A percentile compares a stretch with the other conserved stretches of the same genome.
phyloP scores from a whole-genome alignment of 2,113 vertebrate genomes.

The Nesoenas mayeri region DNA sequence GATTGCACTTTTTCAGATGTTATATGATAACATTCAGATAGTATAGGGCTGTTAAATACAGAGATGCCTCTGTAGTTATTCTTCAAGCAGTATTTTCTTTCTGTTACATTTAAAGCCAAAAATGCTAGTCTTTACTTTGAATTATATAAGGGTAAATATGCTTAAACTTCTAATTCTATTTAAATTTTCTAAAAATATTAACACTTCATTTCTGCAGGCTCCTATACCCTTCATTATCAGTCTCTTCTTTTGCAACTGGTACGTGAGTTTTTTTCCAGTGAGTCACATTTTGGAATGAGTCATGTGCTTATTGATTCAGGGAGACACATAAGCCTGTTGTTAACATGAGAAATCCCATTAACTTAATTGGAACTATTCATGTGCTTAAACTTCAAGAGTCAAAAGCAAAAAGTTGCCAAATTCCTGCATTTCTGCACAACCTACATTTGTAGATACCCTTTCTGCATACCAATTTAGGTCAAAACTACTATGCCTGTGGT shows the following conservation, averaged over 20 bases:
- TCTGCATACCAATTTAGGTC: background rate
- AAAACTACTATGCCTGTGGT: background rate
- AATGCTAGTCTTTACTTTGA: background rate
- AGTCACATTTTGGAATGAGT: conserved; percentile 54
- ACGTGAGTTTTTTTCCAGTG: background rate
- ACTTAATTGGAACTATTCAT: conserved; percentile 1
- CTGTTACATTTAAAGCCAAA: background rate
- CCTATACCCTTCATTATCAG: background rate
- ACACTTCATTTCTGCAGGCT: background rate
- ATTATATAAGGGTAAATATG: background rate
- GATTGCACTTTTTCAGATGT: conserved; percentile 19
- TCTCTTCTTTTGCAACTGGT: conserved; percentile 13
- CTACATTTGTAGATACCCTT: background rate
- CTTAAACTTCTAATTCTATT: background rate
- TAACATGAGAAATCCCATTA: conserved; percentile 42
- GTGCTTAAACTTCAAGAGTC: background rate
- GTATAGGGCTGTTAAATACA: background rate
- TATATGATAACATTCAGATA: background rate
- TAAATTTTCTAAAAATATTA: conserved; percentile 7
- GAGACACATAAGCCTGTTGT: background rate
- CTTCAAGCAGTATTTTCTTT: background rate
- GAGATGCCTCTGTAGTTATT: background rate
- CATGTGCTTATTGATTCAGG: conserved; percentile 33
- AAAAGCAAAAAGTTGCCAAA: background rate
- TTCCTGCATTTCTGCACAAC: background rate